These are phyloP conservation scores for Dicrurus megarhynchus DNA, from an alignment of 2,113 vertebrate species.

Conservation along the genomic window DNA sequence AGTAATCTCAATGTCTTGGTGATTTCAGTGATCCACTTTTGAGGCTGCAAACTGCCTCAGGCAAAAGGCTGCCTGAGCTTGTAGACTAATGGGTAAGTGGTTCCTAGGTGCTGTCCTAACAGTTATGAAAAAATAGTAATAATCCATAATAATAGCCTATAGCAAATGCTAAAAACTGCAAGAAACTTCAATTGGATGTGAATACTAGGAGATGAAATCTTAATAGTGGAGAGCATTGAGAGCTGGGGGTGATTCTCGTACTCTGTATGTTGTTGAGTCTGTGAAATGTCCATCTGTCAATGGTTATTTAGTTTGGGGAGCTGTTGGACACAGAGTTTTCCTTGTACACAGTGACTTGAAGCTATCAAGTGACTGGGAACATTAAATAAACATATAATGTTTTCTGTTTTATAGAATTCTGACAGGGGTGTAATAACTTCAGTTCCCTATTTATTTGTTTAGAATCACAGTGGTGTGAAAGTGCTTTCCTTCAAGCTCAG, in stretches of 20 bases:
- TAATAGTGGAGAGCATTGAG: neutral
- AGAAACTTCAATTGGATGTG: neutral
- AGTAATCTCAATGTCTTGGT: neutral
- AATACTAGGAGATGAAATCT: neutral
- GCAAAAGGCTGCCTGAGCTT: neutral
- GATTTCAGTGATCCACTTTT: neutral
- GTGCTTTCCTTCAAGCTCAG: conserved; percentile 41
- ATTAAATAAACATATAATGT: conserved; percentile 34
- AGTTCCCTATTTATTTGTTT: conserved; percentile 26
- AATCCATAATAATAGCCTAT: neutral
- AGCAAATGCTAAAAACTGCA: neutral
- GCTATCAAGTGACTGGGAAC: neutral
- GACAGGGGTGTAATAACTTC: conserved; percentile 40
- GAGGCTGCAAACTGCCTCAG: neutral
- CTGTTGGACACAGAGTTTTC: neutral
- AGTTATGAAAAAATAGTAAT: neutral
- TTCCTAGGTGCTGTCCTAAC: neutral
- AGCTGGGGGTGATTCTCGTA: neutral
- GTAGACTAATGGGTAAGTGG: neutral
- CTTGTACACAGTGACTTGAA: neutral
- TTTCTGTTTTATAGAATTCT: conserved; percentile 40
- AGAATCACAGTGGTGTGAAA: conserved; percentile 26
- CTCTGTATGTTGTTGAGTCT: neutral
- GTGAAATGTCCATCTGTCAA: neutral
- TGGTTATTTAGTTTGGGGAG: neutral